Conservation (phyloP, 1,140 invertebrate species). For the Trachymyrmex cornetzi region DNA sequence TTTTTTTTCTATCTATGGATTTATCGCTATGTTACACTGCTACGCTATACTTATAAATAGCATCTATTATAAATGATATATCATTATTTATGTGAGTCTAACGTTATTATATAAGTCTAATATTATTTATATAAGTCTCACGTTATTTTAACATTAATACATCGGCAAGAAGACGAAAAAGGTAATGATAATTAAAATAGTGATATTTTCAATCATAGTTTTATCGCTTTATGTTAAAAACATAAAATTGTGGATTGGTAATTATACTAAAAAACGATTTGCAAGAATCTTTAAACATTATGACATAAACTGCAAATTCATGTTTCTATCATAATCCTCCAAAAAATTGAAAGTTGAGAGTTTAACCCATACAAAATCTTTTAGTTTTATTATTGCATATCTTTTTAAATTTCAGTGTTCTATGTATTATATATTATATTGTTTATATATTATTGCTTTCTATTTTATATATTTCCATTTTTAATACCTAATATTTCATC, state of each 20-base stretch:
- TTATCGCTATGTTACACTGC: neutral
- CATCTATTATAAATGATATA: neutral
- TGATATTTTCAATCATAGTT: neutral
- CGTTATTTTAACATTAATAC: neutral
- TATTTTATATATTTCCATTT: neutral
- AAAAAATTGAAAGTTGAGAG: slow-evolving; percentile 50
- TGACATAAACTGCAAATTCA: slow-evolving; percentile 21
- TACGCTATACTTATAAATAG: slow-evolving; percentile 11
- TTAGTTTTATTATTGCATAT: neutral
- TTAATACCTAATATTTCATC: neutral
- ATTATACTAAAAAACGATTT: neutral
- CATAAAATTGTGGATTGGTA: neutral
- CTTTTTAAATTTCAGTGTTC: neutral
- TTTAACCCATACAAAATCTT: slow-evolving; percentile 30
- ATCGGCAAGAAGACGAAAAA: neutral
- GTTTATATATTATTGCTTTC: neutral
- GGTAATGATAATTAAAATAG: neutral
- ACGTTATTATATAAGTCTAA: neutral
- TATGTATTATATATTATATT: neutral
- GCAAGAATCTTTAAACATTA: neutral
- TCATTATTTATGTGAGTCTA: neutral
- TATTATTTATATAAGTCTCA: neutral
- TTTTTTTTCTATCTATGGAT: slow-evolving; percentile 45
- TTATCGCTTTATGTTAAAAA: neutral
- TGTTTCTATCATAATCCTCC: neutral